Conservation (phyloP, 2,888 invertebrate species). For the Phanerotoma sp. region DNA sequence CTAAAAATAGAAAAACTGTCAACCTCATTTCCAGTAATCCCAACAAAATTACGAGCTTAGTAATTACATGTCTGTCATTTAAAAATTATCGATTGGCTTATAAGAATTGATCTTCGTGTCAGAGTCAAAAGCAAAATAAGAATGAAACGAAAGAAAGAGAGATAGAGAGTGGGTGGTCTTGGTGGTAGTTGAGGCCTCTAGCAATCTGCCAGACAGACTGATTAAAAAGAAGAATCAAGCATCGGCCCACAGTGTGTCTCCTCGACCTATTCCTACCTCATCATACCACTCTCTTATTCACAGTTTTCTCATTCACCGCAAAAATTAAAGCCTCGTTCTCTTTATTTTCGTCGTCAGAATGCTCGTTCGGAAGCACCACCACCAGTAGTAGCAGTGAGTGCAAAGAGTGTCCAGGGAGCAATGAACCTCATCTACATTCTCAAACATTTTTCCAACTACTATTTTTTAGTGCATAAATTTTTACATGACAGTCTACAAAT, state of each 20-base stretch:
- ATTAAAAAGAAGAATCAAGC: constrained; percentile 44
- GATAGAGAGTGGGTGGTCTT: no score
- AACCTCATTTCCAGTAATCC: no score
- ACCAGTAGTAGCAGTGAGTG: not conserved
- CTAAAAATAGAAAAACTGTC: no score
- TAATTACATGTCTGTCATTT: no score
- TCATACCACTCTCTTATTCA: constrained; percentile 29
- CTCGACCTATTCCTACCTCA: constrained; percentile 18
- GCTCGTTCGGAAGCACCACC: not conserved
- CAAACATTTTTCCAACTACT: constrained; percentile 3
- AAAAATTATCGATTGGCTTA: not conserved
- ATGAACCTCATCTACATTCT: constrained; percentile 11
- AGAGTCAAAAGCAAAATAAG: not conserved
- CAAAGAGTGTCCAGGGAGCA: constrained; percentile 5
- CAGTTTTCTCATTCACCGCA: constrained; percentile 16
- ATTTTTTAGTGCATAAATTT: no score
- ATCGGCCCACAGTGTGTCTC: constrained; percentile 26
- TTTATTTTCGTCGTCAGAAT: constrained; percentile 3
- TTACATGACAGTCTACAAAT: not conserved
- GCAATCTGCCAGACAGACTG: constrained; percentile 36
- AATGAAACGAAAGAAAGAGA: not conserved
- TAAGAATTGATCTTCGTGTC: constrained; percentile 8
- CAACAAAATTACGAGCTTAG: no score
- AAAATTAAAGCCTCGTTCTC: constrained; percentile 12
- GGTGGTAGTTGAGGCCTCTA: constrained; percentile 30